Percentiles rank a stretch among this genome's conserved stretches.
phyloP scores from a whole-genome alignment of 2,797 vertebrate species.

The Arremon aurantiirostris region DNA sequence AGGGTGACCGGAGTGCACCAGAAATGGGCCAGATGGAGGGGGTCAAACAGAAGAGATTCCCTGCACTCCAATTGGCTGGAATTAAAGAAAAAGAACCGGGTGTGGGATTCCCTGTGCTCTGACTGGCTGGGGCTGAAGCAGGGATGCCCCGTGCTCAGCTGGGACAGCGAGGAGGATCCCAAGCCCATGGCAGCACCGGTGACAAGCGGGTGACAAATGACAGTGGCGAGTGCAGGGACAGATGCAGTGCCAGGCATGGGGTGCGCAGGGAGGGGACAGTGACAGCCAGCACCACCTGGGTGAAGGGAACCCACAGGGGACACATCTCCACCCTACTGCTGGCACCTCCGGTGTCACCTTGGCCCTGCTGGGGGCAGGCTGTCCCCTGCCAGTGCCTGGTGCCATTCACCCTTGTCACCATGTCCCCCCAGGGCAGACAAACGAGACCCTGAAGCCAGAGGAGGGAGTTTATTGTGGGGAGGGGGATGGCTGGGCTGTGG shows the following conservation, averaged over 20 bases:
- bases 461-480: neutral
- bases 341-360: neutral
- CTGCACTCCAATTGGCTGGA: neutral
- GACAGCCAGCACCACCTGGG: neutral
- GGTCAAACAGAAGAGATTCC: neutral
- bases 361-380: neutral
- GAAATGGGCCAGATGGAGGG: neutral
- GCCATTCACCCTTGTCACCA: neutral
- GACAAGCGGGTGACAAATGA: neutral
- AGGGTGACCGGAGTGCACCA: neutral
- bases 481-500: neutral
- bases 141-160: neutral
- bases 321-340: rapidly evolving
- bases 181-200: neutral
- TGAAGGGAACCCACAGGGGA: neutral
- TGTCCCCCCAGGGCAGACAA: neutral
- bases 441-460: neutral
- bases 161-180: neutral
- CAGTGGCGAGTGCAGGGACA: neutral
- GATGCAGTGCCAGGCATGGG: neutral
- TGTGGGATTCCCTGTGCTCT: neutral
- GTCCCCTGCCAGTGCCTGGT: neutral
- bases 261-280: neutral
- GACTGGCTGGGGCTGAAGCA: neutral
- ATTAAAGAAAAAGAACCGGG: neutral